Evolutionary conservation across 2,113 vertebrate genomes (phyloP).

Genomic region (Ammodytes dubius): DNA sequence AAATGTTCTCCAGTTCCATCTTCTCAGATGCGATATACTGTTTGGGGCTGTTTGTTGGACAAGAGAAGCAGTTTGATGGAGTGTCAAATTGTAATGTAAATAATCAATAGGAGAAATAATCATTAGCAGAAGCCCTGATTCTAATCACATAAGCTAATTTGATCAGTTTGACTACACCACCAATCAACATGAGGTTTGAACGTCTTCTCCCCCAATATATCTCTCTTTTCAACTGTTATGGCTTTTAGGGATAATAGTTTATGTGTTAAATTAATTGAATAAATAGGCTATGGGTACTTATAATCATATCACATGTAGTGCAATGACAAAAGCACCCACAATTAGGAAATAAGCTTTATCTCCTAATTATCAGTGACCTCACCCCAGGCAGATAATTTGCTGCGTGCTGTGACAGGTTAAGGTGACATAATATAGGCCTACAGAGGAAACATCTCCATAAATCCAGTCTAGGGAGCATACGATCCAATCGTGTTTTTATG

Average conservation of each 20-base stretch:
- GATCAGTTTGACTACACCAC: not conserved
- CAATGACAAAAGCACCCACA: not conserved
- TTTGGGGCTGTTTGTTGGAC: not conserved
- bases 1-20: not conserved
- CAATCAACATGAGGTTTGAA: constrained; percentile 1
- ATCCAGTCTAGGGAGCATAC: constrained; percentile 8
- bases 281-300: not conserved
- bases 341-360: not conserved
- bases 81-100: not conserved
- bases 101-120: not conserved
- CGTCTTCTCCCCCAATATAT: not conserved
- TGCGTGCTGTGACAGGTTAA: constrained; percentile 27
- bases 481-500: constrained; percentile 31
- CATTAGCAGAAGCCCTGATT: not conserved
- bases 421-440: constrained; percentile 13
- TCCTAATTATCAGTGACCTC: not conserved
- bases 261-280: not conserved
- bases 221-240: not conserved
- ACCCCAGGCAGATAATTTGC: not conserved
- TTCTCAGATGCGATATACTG: not conserved
- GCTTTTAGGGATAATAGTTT: not conserved
- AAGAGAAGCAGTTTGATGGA: not conserved
- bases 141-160: not conserved
- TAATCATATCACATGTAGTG: not conserved
- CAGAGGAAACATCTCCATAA: constrained; percentile 34